These are phyloP conservation scores for Rhineura floridana DNA, from an alignment of 2,113 vertebrate genomes.

Conservation along the genomic window DNA sequence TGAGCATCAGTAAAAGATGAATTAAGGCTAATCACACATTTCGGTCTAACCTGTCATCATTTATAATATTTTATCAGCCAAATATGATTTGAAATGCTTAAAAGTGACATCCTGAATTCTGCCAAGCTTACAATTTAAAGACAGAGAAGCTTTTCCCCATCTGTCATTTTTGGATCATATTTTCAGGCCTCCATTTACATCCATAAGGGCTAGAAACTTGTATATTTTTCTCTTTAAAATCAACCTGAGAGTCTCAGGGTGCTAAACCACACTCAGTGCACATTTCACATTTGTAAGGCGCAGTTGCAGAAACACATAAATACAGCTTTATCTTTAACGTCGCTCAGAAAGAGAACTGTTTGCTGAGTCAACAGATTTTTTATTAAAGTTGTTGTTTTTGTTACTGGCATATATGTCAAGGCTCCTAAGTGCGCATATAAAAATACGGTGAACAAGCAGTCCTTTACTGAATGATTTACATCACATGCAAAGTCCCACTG, in stretches of 20 bases:
- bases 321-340: constrained; percentile 21
- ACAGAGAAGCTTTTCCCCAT: not conserved
- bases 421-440: constrained; percentile 40
- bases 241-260: not conserved
- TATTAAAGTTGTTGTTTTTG: constrained; percentile 55
- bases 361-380: constrained; percentile 58
- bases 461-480: constrained; percentile 47
- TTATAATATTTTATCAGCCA: not conserved
- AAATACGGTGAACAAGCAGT: constrained; percentile 61
- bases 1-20: constrained; percentile 33
- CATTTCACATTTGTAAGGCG: not conserved
- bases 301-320: not conserved
- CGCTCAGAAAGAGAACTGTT: constrained; percentile 55
- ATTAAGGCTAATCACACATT: constrained; percentile 1
- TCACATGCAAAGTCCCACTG: constrained; percentile 36
- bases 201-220: not conserved
- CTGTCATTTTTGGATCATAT: no score
- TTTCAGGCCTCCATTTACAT: not conserved
- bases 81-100: not conserved
- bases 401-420: constrained; percentile 47
- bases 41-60: constrained; percentile 11
- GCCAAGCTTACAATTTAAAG: not conserved
- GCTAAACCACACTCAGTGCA: not conserved
- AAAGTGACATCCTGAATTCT: not conserved
- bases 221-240: not conserved